phyloP scores from a whole-genome alignment of 2,113 vertebrate genomes.

The Anhinga anhinga region DNA sequence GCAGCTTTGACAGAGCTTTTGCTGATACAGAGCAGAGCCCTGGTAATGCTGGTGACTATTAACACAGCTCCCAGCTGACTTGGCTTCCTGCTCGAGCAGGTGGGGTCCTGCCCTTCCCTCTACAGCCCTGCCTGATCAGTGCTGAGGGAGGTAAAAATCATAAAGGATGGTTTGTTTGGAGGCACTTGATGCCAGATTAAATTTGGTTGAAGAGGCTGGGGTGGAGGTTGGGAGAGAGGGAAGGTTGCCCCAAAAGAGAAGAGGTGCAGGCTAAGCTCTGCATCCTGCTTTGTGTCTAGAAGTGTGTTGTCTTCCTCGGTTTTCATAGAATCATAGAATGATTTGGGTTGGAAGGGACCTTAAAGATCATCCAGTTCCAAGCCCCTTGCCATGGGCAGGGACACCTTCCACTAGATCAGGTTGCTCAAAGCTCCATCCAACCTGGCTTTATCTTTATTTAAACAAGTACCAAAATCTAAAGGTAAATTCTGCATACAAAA shows the following conservation, averaged over 20 bases:
- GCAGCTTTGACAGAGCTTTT: not conserved
- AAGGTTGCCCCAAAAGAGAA: not conserved
- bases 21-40: not conserved
- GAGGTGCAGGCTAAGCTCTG: not conserved
- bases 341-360: not conserved
- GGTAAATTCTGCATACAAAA: not conserved
- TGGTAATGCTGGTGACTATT: accelerated
- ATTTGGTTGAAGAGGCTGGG: not conserved
- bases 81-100: not conserved
- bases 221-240: not conserved
- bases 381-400: not conserved
- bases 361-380: not conserved
- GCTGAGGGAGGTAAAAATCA: not conserved
- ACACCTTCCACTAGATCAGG: not conserved
- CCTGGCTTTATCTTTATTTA: not conserved
- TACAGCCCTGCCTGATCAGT: accelerated
- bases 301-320: not conserved
- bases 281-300: not conserved
- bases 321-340: not conserved
- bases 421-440: not conserved
- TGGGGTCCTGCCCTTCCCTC: not conserved
- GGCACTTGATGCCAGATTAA: not conserved
- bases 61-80: not conserved
- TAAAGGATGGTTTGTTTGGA: not conserved
- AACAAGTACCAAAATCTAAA: not conserved